phyloP scores from a whole-genome alignment of 2,888 invertebrate genomes.

The Branchellion lobata region DNA sequence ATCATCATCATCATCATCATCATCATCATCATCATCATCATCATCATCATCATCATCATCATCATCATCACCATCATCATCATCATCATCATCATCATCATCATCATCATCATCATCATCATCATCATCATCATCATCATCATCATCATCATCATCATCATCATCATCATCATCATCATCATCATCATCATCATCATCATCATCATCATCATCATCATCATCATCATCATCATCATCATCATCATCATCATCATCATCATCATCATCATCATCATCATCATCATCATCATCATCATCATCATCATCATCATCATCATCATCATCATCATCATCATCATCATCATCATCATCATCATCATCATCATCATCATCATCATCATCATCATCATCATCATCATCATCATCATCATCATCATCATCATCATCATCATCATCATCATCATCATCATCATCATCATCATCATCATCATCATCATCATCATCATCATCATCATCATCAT shows the following conservation, averaged over 20 bases:
- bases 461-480: slow-evolving; percentile 3
- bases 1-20: slow-evolving; percentile 12
- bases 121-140: slow-evolving; percentile 20
- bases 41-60: slow-evolving; percentile 24
- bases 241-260: slow-evolving; percentile 22
- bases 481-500: slow-evolving; percentile 18
- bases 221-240: slow-evolving; percentile 3
- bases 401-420: slow-evolving; percentile 7
- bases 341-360: slow-evolving; percentile 23
- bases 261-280: slow-evolving; percentile 1
- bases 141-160: slow-evolving; percentile 26
- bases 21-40: slow-evolving; percentile 20
- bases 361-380: slow-evolving; percentile 1
- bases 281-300: slow-evolving; percentile 21
- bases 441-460: slow-evolving; percentile 18
- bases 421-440: slow-evolving; percentile 14
- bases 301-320: slow-evolving; percentile 11
- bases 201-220: slow-evolving; percentile 17
- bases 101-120: slow-evolving; percentile 13
- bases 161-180: slow-evolving; percentile 24
- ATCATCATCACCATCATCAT: slow-evolving; percentile 10
- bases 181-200: slow-evolving; percentile 26
- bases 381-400: slow-evolving; percentile 21
- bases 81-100: slow-evolving; percentile 17
- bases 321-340: slow-evolving; percentile 6